Evolutionary conservation across 2,113 vertebrate species (phyloP).

Genomic region (Tricholaema leucomelas): DNA sequence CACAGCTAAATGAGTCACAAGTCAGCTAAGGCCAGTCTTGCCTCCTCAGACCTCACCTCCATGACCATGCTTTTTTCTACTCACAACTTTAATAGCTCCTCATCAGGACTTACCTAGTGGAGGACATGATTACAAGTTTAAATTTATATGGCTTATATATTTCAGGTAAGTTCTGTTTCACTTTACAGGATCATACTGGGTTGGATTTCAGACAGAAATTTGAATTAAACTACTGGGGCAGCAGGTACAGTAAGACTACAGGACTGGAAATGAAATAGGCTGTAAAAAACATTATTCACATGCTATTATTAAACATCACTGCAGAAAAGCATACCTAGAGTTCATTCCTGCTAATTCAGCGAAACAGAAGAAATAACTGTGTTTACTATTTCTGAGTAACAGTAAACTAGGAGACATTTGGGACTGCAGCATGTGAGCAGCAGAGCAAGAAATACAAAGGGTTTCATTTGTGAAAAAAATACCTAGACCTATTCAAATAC

Average conservation of each 20-base stretch:
- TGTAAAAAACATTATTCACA: not conserved
- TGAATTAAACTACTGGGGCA: not conserved
- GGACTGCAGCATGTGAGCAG: not conserved
- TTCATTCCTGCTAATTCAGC: constrained; percentile 9
- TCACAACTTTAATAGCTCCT: not conserved
- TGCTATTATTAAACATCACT: constrained; percentile 18
- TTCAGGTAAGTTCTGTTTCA: not conserved
- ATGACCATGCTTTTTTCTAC: not conserved
- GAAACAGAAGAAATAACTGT: not conserved
- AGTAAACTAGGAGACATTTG: not conserved
- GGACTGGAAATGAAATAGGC: not conserved
- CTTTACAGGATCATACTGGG: not conserved
- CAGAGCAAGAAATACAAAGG: not conserved
- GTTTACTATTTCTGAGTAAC: not conserved
- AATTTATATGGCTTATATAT: not conserved
- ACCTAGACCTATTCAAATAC: not conserved
- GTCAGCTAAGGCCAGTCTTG: not conserved
- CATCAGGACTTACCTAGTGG: not conserved
- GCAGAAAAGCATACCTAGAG: not conserved
- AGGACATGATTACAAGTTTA: not conserved
- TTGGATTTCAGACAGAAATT: not conserved
- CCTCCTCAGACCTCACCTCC: not conserved
- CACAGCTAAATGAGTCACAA: constrained; percentile 9
- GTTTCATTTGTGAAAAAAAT: not conserved
- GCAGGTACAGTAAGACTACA: not conserved